Percentiles rank a stretch among this genome's conserved stretches.
These are phyloP conservation scores for Trematocara marginatum DNA, from an alignment of 2,113 vertebrate species.

Conservation along the genomic window DNA sequence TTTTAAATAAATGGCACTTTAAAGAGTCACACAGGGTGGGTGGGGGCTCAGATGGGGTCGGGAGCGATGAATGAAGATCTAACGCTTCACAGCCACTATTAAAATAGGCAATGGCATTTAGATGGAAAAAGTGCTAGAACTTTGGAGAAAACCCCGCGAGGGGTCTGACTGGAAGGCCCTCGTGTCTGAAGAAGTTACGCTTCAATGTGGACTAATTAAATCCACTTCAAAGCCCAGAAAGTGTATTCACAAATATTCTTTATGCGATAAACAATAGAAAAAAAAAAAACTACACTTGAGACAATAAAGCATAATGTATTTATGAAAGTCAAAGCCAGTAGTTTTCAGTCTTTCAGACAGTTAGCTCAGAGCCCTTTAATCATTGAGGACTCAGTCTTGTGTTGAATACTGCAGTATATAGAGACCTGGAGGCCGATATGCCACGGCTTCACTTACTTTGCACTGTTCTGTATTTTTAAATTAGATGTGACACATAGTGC, in stretches of 20 bases:
- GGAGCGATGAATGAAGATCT: conserved; percentile 12
- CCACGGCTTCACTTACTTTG: background rate
- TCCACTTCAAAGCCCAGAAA: background rate
- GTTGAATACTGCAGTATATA: background rate
- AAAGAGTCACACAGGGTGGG: conserved; percentile 14
- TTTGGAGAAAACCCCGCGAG: background rate
- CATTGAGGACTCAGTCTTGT: background rate
- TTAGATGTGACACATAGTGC: background rate
- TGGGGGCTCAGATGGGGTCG: background rate
- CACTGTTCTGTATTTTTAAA: background rate
- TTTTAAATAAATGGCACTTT: conserved; percentile 11
- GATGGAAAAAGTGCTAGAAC: background rate
- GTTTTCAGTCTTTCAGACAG: background rate
- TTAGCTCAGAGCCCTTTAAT: background rate
- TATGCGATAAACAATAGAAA: background rate
- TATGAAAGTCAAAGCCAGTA: background rate
- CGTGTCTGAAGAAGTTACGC: background rate
- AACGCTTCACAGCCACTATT: background rate
- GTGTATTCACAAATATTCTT: background rate
- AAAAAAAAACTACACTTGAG: background rate
- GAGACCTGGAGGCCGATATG: background rate
- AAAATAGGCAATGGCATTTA: conserved; percentile 6
- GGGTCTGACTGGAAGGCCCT: background rate
- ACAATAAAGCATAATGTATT: background rate
- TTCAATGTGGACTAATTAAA: conserved; percentile 8